A percentile compares a stretch with the other conserved stretches of the same genome.
Conservation (phyloP, 2,797 vertebrate species). For the Crenuchus spilurus region DNA sequence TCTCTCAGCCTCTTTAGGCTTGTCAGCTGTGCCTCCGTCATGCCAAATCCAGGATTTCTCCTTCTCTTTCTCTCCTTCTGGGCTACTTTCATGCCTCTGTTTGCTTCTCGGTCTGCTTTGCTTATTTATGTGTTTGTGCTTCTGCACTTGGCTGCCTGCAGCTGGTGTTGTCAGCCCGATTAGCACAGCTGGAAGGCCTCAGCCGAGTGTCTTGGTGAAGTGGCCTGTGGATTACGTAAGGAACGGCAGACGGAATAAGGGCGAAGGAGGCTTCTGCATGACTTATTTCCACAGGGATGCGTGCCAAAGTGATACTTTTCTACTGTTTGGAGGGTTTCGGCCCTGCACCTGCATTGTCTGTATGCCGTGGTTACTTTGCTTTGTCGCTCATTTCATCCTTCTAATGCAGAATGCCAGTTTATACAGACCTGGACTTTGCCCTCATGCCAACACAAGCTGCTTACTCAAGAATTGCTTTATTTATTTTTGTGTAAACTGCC, state of each 20-base stretch:
- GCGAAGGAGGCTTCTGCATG: conserved; percentile 8
- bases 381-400: background rate
- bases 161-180: conserved; percentile 33
- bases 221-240: conserved; percentile 40
- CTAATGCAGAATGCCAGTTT: background rate
- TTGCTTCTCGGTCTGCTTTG: conserved; percentile 15
- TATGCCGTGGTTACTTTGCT: background rate
- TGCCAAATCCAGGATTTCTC: conserved; percentile 7
- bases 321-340: background rate
- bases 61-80: background rate
- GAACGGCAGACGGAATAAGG: conserved; percentile 24
- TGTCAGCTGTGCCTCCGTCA: conserved; percentile 23
- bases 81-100: background rate
- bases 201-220: conserved; percentile 32
- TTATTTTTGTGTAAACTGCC: background rate
- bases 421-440: background rate
- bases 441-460: background rate
- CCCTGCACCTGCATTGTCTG: background rate
- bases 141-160: conserved; percentile 10
- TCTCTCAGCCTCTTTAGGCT: background rate
- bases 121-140: conserved; percentile 9
- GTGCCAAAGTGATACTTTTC: background rate
- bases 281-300: background rate
- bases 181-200: conserved; percentile 34
- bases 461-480: background rate